Conservation (phyloP, 64 coral and sea anemone species). For the Montipora efflorescens region DNA sequence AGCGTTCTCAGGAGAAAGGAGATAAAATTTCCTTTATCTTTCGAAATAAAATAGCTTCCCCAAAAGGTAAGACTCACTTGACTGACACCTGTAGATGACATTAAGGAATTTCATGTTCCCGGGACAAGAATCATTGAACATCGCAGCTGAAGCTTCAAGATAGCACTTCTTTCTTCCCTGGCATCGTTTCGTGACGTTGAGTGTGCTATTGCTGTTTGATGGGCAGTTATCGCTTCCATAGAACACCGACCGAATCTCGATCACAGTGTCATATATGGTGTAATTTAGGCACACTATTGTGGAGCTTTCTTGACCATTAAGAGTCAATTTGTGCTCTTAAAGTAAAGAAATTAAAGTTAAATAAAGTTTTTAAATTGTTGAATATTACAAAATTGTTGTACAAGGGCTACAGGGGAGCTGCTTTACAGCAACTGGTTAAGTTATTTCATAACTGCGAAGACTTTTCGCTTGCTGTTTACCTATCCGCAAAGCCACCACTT, state of each 20-base stretch:
- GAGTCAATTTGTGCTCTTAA: conserved; percentile 22
- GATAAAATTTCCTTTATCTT: too few species aligned
- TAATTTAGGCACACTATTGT: conserved; percentile 53
- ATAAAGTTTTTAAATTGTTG: too few species aligned
- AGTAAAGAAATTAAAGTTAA: neutral
- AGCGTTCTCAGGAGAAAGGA: too few species aligned
- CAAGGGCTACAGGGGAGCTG: too few species aligned
- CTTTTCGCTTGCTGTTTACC: too few species aligned
- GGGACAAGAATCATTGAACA: conserved; percentile 50
- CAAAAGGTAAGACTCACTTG: conserved; percentile 19
- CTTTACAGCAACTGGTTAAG: too few species aligned
- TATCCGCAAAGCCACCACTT: too few species aligned
- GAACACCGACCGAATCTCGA: conserved; percentile 58
- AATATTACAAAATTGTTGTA: too few species aligned
- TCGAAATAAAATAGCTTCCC: too few species aligned
- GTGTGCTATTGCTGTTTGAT: conserved; percentile 21
- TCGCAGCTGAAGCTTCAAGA: conserved; percentile 1
- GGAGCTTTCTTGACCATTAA: neutral
- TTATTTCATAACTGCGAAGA: too few species aligned
- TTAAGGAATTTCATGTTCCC: conserved; percentile 46
- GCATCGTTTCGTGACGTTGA: conserved; percentile 25
- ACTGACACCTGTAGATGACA: conserved; percentile 57
- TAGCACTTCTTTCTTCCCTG: conserved; percentile 55
- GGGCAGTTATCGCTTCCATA: conserved; percentile 48
- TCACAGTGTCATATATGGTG: conserved; percentile 1